Evolutionary conservation across 2,888 invertebrate genomes (phyloP).

Genomic region (Celastrina argiolus): DNA sequence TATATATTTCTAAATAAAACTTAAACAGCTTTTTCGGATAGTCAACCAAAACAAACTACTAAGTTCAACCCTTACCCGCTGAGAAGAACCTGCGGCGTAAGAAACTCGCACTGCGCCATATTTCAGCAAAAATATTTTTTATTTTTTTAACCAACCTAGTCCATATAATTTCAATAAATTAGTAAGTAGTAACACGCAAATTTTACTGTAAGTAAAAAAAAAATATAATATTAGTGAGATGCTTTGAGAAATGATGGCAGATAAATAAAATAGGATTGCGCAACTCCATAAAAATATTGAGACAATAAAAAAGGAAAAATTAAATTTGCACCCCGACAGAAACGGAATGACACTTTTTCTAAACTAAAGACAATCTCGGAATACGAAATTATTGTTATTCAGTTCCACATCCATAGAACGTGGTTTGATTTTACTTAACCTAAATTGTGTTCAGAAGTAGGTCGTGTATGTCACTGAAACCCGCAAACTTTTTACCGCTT

Average conservation of each 20-base stretch:
- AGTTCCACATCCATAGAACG: conserved; percentile 10
- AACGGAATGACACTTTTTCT: conserved; percentile 1
- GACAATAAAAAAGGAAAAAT: neutral
- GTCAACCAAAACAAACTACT: too few species aligned
- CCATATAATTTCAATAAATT: too few species aligned
- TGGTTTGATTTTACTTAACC: conserved; percentile 16
- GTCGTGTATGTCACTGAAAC: conserved; percentile 17
- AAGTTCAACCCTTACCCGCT: too few species aligned
- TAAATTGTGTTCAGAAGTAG: conserved; percentile 12
- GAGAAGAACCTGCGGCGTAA: too few species aligned
- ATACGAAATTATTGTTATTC: conserved; percentile 15
- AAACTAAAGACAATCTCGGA: conserved; percentile 5
- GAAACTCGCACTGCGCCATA: too few species aligned
- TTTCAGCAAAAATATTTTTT: too few species aligned
- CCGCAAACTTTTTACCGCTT: conserved; percentile 4
- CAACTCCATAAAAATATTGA: neutral
- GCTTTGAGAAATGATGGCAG: neutral
- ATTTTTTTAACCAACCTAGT: too few species aligned
- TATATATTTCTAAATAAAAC: too few species aligned
- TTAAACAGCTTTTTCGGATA: too few species aligned
- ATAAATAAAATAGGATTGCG: neutral
- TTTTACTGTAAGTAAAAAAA: too few species aligned
- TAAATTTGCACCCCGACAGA: neutral
- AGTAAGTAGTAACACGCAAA: too few species aligned
- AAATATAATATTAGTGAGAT: too few species aligned